A percentile compares a stretch with the other conserved stretches of the same genome.
Evolutionary conservation across 2,888 invertebrate genomes (phyloP).

Genomic region (Protonemura montana): DNA sequence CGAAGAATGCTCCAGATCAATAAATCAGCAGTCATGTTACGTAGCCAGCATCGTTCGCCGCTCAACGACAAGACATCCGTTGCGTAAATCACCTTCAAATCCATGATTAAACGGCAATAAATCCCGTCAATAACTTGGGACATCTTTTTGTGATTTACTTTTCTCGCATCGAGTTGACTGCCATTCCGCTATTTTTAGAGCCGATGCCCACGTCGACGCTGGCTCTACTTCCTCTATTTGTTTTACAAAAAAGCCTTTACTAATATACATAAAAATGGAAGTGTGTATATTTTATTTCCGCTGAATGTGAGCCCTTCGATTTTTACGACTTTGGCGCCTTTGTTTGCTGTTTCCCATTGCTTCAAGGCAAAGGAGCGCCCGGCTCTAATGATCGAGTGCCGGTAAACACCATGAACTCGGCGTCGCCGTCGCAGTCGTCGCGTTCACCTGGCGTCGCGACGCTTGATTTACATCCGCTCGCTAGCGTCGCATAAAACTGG

Average conservation of each 20-base stretch:
- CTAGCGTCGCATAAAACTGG: background rate
- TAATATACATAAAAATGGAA: background rate
- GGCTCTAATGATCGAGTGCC: background rate
- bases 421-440: background rate
- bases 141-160: background rate
- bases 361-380: background rate
- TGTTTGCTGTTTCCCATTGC: background rate
- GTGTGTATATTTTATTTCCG: background rate
- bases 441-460: background rate
- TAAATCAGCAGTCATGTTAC: background rate
- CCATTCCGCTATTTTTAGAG: background rate
- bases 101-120: background rate
- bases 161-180: background rate
- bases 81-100: background rate
- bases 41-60: background rate
- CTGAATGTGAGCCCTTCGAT: background rate
- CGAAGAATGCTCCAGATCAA: background rate
- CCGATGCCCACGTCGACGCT: background rate
- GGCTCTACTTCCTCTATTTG: slow-evolving; percentile 12
- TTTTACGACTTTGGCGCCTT: background rate
- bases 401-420: background rate
- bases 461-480: background rate
- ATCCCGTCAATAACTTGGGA: background rate
- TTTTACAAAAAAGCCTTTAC: background rate
- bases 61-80: background rate